Percentiles rank a stretch among this genome's conserved stretches.
Evolutionary conservation across 2,888 invertebrate genomes (phyloP).

Genomic region (Saturnia pavonia): DNA sequence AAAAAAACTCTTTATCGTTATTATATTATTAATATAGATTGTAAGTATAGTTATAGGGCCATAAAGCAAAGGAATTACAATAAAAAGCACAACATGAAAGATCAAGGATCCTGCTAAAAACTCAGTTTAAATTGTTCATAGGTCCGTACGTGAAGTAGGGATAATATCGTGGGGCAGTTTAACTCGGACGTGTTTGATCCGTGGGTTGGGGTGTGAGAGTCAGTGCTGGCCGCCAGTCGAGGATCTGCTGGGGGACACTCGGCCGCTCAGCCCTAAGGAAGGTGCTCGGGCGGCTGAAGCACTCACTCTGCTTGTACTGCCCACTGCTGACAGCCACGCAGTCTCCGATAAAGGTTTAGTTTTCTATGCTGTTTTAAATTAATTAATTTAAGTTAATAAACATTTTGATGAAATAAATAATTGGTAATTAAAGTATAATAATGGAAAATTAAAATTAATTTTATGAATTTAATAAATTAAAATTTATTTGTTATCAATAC

Average conservation of each 20-base stretch:
- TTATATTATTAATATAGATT: too few relatives aligned
- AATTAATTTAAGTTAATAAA: background rate
- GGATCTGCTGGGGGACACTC: constrained; percentile 35
- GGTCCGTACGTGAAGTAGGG: constrained; percentile 67
- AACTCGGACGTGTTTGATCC: constrained; percentile 54
- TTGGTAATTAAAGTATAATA: too few relatives aligned
- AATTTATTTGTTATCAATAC: too few relatives aligned
- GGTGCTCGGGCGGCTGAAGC: constrained; percentile 58
- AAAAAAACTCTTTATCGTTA: too few relatives aligned
- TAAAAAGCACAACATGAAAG: too few relatives aligned
- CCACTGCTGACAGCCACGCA: constrained; percentile 55
- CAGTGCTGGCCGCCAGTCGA: constrained; percentile 61
- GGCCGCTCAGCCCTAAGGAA: constrained; percentile 40
- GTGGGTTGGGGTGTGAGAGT: constrained; percentile 42
- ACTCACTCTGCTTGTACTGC: constrained; percentile 60
- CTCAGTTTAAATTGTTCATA: constrained; percentile 25
- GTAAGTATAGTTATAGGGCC: too few relatives aligned
- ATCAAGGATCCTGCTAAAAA: too few relatives aligned
- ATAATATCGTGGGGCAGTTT: constrained; percentile 65
- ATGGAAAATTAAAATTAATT: too few relatives aligned
- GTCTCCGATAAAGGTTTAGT: constrained; percentile 67
- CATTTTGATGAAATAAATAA: too few relatives aligned
- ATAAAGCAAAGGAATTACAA: too few relatives aligned
- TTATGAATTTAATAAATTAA: too few relatives aligned
- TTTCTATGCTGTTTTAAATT: background rate